Percentiles rank a stretch among this genome's conserved stretches.
phyloP scores from a whole-genome alignment of 1,140 invertebrate species.

The Drosophila nasuta region DNA sequence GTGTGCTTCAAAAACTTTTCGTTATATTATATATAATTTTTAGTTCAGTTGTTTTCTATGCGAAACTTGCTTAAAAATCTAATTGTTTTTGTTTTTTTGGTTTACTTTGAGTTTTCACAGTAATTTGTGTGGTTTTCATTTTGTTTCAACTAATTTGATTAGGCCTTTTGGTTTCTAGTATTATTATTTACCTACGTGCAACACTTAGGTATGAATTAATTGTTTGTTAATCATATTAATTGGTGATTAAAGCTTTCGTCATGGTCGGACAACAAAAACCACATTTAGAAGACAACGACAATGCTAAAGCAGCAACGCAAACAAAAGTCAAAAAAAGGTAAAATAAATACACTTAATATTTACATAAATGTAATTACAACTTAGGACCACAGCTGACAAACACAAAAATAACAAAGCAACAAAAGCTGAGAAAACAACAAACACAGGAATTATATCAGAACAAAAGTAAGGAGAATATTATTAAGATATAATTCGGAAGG shows the following conservation, averaged over 20 bases:
- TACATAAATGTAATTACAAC: constrained; percentile 34
- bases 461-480: neutral
- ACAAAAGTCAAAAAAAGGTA: neutral
- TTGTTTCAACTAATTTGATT: constrained; percentile 63
- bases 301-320: constrained; percentile 41
- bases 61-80: constrained; percentile 44
- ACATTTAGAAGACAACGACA: constrained; percentile 13
- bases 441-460: constrained; percentile 12
- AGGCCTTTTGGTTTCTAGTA: constrained; percentile 46
- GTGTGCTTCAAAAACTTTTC: constrained; percentile 65
- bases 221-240: constrained; percentile 47
- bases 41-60: constrained; percentile 39
- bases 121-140: constrained; percentile 61
- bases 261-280: constrained; percentile 24
- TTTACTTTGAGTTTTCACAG: constrained; percentile 73
- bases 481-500: neutral
- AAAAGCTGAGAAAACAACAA: constrained; percentile 32
- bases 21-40: constrained; percentile 9
- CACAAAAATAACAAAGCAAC: constrained; percentile 46
- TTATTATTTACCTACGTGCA: constrained; percentile 67
- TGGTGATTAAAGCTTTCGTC: constrained; percentile 54
- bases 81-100: constrained; percentile 19
- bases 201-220: constrained; percentile 57
- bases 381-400: constrained; percentile 28
- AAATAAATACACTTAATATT: constrained; percentile 40